A percentile compares a stretch with the other conserved stretches of the same genome.
These are phyloP conservation scores for Holothuria glaberrima DNA, from an alignment of 35 echinoderm and acorn worm genomes.

Conservation along the genomic window DNA sequence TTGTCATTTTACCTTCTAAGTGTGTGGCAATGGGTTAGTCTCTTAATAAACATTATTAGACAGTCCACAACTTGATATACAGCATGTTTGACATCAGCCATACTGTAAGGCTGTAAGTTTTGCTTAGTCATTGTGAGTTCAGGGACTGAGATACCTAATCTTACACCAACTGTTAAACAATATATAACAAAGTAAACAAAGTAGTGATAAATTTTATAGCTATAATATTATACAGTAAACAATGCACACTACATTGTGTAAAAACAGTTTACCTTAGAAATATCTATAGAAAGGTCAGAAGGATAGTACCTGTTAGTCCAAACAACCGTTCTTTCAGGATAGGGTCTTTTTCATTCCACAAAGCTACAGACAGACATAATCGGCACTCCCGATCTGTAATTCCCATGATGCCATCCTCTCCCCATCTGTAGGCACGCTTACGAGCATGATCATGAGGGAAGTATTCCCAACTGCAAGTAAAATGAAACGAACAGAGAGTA, in stretches of 20 bases:
- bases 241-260: not conserved
- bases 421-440: constrained; percentile 75
- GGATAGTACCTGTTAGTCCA: constrained; percentile 80
- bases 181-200: not conserved
- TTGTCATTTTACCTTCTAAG: too few relatives aligned
- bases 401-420: constrained; percentile 83
- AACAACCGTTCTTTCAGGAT: constrained; percentile 96
- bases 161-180: not conserved
- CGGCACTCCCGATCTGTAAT: constrained; percentile 89
- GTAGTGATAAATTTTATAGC: not conserved
- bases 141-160: not conserved
- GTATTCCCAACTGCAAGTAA: constrained; percentile 88
- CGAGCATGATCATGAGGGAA: constrained; percentile 96
- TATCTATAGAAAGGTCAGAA: not conserved
- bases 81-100: too few relatives aligned
- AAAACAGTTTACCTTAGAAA: not conserved
- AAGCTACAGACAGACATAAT: constrained; percentile 74
- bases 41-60: too few relatives aligned
- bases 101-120: not conserved
- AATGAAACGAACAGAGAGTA: not conserved
- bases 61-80: too few relatives aligned
- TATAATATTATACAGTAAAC: not conserved
- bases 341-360: constrained; percentile 95
- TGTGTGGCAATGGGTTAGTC: too few relatives aligned
- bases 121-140: not conserved